Evolutionary conservation across 2,888 invertebrate genomes (phyloP).

Genomic region (Xiphydria camelus): DNA sequence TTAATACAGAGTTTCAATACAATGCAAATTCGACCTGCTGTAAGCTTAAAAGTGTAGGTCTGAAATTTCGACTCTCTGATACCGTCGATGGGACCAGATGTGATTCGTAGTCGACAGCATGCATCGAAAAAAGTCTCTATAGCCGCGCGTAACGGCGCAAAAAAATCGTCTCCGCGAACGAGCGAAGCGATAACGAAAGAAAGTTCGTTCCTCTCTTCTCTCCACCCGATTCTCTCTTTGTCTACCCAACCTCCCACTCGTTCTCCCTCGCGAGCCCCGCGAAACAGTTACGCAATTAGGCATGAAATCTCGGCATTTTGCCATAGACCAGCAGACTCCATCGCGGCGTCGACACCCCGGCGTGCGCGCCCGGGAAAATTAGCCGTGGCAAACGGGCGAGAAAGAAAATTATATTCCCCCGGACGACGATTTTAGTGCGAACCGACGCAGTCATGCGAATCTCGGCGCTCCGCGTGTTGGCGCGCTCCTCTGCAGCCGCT

Average conservation of each 20-base stretch:
- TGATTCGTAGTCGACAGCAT: no score
- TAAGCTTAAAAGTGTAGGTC: not conserved
- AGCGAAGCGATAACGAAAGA: no score
- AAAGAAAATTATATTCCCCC: conserved; percentile 2
- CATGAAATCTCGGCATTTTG: no score
- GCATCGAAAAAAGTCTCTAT: not conserved
- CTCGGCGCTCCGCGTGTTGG: not conserved
- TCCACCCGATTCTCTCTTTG: not conserved
- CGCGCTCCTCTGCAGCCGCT: no score
- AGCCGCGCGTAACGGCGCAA: no score
- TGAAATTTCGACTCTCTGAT: not conserved
- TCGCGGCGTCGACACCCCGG: not conserved
- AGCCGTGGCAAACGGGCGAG: conserved; percentile 1
- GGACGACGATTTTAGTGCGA: conserved; percentile 1
- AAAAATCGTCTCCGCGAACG: no score
- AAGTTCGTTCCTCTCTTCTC: not conserved
- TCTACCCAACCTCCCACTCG: not conserved
- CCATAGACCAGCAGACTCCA: not conserved
- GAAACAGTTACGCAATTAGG: not conserved
- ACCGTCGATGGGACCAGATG: not conserved
- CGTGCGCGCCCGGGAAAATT: not conserved
- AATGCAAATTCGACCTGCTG: no score
- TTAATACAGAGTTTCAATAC: no score
- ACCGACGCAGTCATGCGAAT: conserved; percentile 1
- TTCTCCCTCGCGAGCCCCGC: not conserved